Conservation (phyloP, 2,113 vertebrate genomes). For the Hippoglossus stenolepis region DNA sequence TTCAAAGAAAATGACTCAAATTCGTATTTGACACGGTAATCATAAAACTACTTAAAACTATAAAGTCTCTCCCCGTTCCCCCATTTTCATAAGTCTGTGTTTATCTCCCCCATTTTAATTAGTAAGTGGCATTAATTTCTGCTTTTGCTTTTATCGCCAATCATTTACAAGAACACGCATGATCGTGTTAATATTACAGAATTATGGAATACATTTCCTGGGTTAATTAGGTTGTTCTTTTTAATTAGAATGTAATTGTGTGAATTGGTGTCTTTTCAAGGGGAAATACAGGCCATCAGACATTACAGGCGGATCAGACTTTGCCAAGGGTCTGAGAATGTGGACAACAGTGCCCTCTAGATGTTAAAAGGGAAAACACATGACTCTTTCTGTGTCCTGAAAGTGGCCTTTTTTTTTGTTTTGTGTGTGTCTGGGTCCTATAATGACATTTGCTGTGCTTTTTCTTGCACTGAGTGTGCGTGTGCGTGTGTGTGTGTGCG, state of each 20-base stretch:
- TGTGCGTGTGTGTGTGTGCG: neutral
- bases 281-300: conserved; percentile 63
- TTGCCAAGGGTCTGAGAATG: conserved; percentile 30
- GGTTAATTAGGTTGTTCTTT: conserved; percentile 84
- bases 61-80: conserved; percentile 71
- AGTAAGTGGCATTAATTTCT: conserved; percentile 79
- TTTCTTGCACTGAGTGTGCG: neutral
- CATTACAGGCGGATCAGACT: conserved; percentile 1
- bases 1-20: conserved; percentile 80
- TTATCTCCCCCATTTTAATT: conserved; percentile 82
- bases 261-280: conserved; percentile 74
- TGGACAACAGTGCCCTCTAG: conserved; percentile 77
- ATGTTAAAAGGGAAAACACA: conserved; percentile 26
- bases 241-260: conserved; percentile 82
- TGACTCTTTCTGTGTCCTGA: neutral
- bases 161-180: conserved; percentile 78
- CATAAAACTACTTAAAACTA: conserved; percentile 81
- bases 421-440: neutral
- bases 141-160: conserved; percentile 79
- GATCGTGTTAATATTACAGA: conserved; percentile 78
- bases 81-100: conserved; percentile 72
- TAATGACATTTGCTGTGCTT: neutral
- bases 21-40: conserved; percentile 79
- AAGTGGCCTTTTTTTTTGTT: conserved; percentile 26
- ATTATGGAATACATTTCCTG: conserved; percentile 79